Base-by-base conservation (phyloP, 2,113 vertebrate genomes). In the Crypturellus undulatus region DNA sequence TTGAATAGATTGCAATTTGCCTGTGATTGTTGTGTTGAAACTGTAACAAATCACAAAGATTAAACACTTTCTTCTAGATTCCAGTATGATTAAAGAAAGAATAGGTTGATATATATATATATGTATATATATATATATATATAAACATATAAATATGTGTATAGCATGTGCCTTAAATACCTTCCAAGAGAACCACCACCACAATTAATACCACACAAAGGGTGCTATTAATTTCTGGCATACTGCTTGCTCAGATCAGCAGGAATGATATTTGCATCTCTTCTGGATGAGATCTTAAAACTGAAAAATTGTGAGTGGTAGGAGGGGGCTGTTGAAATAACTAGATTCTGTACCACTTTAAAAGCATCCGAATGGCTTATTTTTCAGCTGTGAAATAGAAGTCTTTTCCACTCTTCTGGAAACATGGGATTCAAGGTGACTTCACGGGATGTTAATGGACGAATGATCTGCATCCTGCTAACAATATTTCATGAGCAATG, bases 351-450 rank as follows among this genome's bases (percentile, higher is more conserved):
- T 32, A 42, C 49, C 10, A 75, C 56, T 94, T 90, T 77, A 68
- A 92, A 94, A 91, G 22, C 72, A 71, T 85, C 64, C 32, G 83
- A 94, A 77, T 87, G 54, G 59, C 56, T 90, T 90, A 70, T 85
- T 94, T 93, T 97, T 96, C 91, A 96, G 15, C 95, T 94, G 84
- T 94, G 84, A 94, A 94, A 96, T 83, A 87, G 63, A 95, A 89
- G 68, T 67, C 56, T 94, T 87, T 91, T 78, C 87, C 85, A 91
- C 79, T 64, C 70, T 92, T 95, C 91, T 91, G 94, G 95, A 97
- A 96, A 94, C 82, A 60, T 69, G 79, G 93, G 82, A 96, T 95
- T 95, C 93, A 95, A 97, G 95, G 96, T 97, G 94, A 94, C 93
- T 94, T 94, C 85, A 87, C 4, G 3, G 64, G 69, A 42, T 64